Percentiles rank a stretch among this genome's conserved stretches.
These are phyloP conservation scores for Fregata magnificens DNA, from an alignment of 2,113 vertebrate species.

Conservation along the genomic window DNA sequence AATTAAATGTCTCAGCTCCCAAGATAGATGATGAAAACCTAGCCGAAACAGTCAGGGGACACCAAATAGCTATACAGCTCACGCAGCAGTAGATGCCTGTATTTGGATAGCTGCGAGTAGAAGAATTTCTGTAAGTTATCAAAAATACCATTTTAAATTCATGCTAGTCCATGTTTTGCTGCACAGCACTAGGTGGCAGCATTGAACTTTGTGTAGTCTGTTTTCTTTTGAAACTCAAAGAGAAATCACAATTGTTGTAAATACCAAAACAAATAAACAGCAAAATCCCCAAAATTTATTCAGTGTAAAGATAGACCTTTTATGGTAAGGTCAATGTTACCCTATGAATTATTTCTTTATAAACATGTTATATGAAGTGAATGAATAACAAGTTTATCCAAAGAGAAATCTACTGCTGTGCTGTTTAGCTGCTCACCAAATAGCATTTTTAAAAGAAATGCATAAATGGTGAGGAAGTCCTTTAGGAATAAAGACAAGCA, in stretches of 20 bases:
- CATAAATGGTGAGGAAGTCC: background rate
- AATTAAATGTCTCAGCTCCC: background rate
- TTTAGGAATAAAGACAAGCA: background rate
- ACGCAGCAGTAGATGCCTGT: background rate
- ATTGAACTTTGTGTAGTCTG: slow-evolving; percentile 31
- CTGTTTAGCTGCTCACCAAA: background rate
- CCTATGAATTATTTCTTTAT: background rate
- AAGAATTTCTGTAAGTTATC: background rate
- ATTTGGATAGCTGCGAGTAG: background rate
- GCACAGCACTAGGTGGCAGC: slow-evolving; percentile 73
- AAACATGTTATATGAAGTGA: background rate
- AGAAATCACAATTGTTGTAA: background rate
- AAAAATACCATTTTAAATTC: background rate
- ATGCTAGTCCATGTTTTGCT: background rate
- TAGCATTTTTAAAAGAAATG: background rate
- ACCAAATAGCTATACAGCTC: background rate
- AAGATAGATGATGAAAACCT: background rate
- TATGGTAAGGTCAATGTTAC: background rate
- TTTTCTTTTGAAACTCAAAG: background rate
- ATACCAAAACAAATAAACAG: background rate
- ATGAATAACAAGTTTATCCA: background rate
- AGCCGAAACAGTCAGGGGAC: background rate
- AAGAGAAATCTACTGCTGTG: background rate
- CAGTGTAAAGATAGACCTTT: background rate
- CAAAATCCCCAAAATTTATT: background rate